Conservation (phyloP, 2,797 vertebrate species). For the Melanotaenia parkinsoni region DNA sequence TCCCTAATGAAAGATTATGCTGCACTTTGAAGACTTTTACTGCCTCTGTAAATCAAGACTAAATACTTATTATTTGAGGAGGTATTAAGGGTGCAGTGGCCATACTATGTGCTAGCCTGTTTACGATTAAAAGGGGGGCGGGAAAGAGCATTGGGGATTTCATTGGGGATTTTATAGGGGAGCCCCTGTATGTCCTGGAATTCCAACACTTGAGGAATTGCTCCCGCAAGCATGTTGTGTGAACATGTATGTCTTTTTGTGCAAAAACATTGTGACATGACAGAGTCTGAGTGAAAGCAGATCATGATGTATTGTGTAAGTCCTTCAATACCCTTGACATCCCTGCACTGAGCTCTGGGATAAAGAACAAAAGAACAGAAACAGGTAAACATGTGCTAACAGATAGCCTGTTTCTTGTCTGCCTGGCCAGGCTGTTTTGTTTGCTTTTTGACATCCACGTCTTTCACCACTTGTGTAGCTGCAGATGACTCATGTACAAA, state of each 20-base stretch:
- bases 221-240: slow-evolving; percentile 59
- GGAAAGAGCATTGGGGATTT: slow-evolving; percentile 76
- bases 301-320: slow-evolving; percentile 71
- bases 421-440: slow-evolving; percentile 37
- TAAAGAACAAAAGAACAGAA: slow-evolving; percentile 73
- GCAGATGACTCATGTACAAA: slow-evolving; percentile 40
- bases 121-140: slow-evolving; percentile 79
- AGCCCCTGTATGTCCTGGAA: slow-evolving; percentile 75
- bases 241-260: slow-evolving; percentile 67
- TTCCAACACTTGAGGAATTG: slow-evolving; percentile 69
- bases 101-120: slow-evolving; percentile 79
- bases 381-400: slow-evolving; percentile 76
- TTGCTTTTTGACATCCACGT: slow-evolving; percentile 48
- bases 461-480: slow-evolving; percentile 28
- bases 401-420: slow-evolving; percentile 64
- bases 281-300: slow-evolving; percentile 78
- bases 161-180: slow-evolving; percentile 78
- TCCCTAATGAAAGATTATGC: slow-evolving; percentile 87
- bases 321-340: slow-evolving; percentile 74
- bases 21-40: slow-evolving; percentile 89
- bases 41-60: slow-evolving; percentile 87
- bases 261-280: slow-evolving; percentile 71
- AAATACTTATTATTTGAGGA: slow-evolving; percentile 89
- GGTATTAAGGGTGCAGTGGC: slow-evolving; percentile 84
- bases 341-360: slow-evolving; percentile 67